phyloP scores from a whole-genome alignment of 2,888 invertebrate genomes.

The Andrena haemorrhoa region DNA sequence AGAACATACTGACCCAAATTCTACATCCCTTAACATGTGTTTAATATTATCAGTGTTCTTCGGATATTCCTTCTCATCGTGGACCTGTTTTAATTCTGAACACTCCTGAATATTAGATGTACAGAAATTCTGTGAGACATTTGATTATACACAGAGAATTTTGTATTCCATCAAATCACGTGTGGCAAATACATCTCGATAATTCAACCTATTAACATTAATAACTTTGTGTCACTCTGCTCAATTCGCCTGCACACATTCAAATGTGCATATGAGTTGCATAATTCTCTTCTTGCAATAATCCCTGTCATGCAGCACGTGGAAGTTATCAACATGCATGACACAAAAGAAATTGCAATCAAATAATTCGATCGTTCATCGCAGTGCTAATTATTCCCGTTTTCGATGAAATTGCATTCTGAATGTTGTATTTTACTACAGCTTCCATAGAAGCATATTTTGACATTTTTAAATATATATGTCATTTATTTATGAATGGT shows the following conservation, averaged over 20 bases:
- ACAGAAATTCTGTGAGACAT: not conserved
- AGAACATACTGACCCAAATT: not conserved
- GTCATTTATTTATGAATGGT: slow-evolving; percentile 6
- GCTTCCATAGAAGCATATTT: not conserved
- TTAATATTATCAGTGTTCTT: slow-evolving; percentile 16
- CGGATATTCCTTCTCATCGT: not conserved
- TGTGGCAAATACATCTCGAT: not conserved
- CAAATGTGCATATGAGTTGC: slow-evolving; percentile 17
- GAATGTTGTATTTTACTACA: slow-evolving; percentile 8
- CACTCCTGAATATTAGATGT: not conserved
- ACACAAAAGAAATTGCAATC: slow-evolving; percentile 4
- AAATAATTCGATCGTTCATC: not conserved
- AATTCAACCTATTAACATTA: slow-evolving; percentile 28
- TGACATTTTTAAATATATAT: not conserved
- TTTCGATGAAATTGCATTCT: not conserved
- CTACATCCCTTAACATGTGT: slow-evolving; percentile 24
- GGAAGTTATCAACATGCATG: slow-evolving; percentile 26
- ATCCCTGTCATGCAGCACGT: slow-evolving; percentile 33
- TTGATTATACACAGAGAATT: not conserved
- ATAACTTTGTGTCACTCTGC: slow-evolving; percentile 7
- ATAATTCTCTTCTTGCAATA: slow-evolving; percentile 12
- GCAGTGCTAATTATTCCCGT: not conserved
- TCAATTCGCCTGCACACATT: slow-evolving; percentile 12
- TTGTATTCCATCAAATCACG: slow-evolving; percentile 8
- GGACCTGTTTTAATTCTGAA: not conserved